Conservation (phyloP, 2,888 invertebrate species). For the Synanthedon myopaeformis region DNA sequence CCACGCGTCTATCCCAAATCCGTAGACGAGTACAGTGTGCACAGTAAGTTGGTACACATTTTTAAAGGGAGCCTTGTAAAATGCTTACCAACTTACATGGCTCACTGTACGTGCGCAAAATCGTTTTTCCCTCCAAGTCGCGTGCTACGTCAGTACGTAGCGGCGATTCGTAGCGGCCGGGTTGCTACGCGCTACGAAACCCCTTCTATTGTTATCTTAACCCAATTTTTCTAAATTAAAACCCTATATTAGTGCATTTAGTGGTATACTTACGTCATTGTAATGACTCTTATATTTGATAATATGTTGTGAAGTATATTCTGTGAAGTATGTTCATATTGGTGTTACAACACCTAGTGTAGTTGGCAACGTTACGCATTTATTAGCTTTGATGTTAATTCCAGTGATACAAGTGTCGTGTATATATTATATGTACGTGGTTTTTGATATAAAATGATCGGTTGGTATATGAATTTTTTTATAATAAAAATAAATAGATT, state of each 20-base stretch:
- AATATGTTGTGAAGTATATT: background rate
- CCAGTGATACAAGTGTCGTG: background rate
- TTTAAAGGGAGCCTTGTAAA: no score
- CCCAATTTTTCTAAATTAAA: conserved; percentile 34
- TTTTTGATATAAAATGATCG: background rate
- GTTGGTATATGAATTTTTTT: background rate
- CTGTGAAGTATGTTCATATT: background rate
- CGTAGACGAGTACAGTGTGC: background rate
- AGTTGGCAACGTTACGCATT: background rate
- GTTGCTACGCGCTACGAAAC: conserved; percentile 19
- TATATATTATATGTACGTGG: background rate
- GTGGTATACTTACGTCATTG: background rate
- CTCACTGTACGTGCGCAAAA: conserved; percentile 30
- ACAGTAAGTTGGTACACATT: no score
- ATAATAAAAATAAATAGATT: no score
- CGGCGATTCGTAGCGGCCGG: conserved; percentile 22
- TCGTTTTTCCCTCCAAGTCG: conserved; percentile 25
- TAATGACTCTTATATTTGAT: background rate
- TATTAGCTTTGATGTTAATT: background rate
- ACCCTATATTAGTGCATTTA: conserved; percentile 6
- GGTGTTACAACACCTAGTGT: background rate
- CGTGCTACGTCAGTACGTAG: conserved; percentile 49
- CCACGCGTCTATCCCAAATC: background rate
- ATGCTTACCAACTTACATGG: conserved; percentile 2
- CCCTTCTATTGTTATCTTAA: conserved; percentile 21